These are phyloP conservation scores for Drosophila ohnishii DNA, from an alignment of 1,140 invertebrate species.

Conservation along the genomic window DNA sequence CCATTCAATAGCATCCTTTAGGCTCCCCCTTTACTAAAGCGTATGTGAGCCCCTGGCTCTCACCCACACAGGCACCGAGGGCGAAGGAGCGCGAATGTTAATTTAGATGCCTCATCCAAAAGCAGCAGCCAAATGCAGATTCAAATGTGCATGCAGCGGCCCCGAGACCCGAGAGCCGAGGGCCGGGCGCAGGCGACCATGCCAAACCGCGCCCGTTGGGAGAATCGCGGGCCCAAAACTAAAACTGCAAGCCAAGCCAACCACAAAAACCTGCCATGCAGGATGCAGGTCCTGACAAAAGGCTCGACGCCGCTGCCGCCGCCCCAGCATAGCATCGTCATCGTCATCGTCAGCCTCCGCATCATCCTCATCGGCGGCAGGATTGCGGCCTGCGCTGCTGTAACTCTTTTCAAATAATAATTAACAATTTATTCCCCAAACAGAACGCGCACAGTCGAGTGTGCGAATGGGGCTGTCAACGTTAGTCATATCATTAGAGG, in stretches of 20 bases:
- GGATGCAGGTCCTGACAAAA: slow-evolving; percentile 58
- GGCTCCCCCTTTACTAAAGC: background rate
- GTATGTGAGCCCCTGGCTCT: slow-evolving; percentile 11
- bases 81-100: slow-evolving; percentile 66
- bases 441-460: slow-evolving; percentile 49
- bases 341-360: slow-evolving; percentile 35
- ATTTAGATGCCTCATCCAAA: slow-evolving; percentile 66
- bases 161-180: slow-evolving; percentile 27
- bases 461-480: slow-evolving; percentile 72
- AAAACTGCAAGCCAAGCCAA: slow-evolving; percentile 56
- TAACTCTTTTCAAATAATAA: slow-evolving; percentile 82
- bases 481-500: slow-evolving; percentile 81
- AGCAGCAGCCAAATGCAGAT: slow-evolving; percentile 68
- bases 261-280: slow-evolving; percentile 58
- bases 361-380: slow-evolving; percentile 42
- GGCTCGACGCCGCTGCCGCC: slow-evolving; percentile 42
- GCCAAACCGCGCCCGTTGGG: slow-evolving; percentile 30
- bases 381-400: slow-evolving; percentile 56
- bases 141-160: slow-evolving; percentile 73
- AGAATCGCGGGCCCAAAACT: slow-evolving; percentile 34
- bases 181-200: slow-evolving; percentile 37
- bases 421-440: slow-evolving; percentile 82
- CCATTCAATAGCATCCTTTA: background rate
- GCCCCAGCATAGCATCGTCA: background rate
- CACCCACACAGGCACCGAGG: slow-evolving; percentile 14